phyloP scores from a whole-genome alignment of 2,888 invertebrate genomes.

The Malthinus flaveolus region DNA sequence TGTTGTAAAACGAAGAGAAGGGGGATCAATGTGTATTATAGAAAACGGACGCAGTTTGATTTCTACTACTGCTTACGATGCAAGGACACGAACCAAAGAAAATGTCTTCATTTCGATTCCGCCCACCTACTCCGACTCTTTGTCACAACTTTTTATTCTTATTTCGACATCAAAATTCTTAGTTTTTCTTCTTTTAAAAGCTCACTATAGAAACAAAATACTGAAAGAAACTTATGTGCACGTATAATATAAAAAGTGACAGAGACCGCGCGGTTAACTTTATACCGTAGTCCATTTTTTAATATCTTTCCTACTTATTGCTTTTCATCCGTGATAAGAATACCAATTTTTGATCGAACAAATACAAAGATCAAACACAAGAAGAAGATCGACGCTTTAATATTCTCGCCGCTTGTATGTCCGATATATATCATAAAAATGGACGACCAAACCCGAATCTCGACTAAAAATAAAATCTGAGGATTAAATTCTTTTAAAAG shows the following conservation, averaged over 20 bases:
- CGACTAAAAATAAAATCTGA: constrained; percentile 14
- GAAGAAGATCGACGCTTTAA: constrained; percentile 16
- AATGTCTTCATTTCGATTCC: constrained; percentile 49
- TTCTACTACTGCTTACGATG: constrained; percentile 41
- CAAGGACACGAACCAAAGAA: constrained; percentile 43
- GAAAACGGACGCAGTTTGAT: constrained; percentile 9
- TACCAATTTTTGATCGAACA: constrained; percentile 24
- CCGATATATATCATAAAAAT: constrained; percentile 20
- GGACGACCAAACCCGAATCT: constrained; percentile 10
- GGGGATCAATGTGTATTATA: constrained; percentile 25
- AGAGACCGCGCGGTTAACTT: constrained; percentile 18
- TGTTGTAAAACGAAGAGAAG: constrained; percentile 5
- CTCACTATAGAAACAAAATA: constrained; percentile 18
- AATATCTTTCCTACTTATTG: constrained; percentile 28
- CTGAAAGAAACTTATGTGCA: constrained; percentile 25
- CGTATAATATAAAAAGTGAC: constrained; percentile 25
- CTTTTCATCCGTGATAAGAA: constrained; percentile 21
- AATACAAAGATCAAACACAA: constrained; percentile 19
- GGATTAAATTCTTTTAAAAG: constrained; percentile 21
- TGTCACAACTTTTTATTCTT: constrained; percentile 48
- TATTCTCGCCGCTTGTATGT: constrained; percentile 18
- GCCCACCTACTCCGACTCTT: constrained; percentile 43
- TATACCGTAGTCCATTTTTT: constrained; percentile 27
- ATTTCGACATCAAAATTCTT: constrained; percentile 32
- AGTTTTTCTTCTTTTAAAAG: constrained; percentile 13